Evolutionary conservation across 2,113 vertebrate genomes (phyloP).

Genomic region (Aleadryas rufinucha): DNA sequence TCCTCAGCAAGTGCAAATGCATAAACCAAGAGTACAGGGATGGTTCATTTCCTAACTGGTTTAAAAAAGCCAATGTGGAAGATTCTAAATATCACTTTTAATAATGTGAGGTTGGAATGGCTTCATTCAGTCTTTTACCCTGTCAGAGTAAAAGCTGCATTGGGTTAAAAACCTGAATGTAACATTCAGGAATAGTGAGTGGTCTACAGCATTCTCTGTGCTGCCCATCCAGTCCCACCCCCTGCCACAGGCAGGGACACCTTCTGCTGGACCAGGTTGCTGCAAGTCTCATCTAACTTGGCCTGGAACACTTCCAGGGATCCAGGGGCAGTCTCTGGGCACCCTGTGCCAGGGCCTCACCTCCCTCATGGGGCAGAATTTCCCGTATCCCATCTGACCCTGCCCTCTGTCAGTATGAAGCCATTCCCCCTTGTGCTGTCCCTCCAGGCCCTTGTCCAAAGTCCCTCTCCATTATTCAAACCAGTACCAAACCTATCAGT

Average conservation of each 20-base stretch:
- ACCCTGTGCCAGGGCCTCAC: neutral
- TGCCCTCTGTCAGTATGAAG: neutral
- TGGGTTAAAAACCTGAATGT: neutral
- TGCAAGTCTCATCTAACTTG: neutral
- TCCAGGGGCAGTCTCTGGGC: neutral
- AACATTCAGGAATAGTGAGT: neutral
- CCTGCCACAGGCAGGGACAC: neutral
- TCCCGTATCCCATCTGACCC: neutral
- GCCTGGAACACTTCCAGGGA: neutral
- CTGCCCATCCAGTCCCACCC: neutral
- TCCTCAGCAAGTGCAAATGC: neutral
- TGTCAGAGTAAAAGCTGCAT: neutral
- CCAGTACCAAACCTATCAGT: neutral
- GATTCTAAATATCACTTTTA: neutral
- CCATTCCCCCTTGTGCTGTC: neutral
- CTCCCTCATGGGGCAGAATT: neutral
- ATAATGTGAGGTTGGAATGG: neutral
- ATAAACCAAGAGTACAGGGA: neutral
- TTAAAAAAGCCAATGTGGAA: neutral
- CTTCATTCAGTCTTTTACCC: neutral
- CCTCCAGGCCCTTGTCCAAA: neutral
- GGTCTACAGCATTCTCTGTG: neutral
- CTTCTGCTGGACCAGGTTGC: neutral
- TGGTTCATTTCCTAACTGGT: neutral
- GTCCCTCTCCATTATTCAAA: neutral